Conservation (phyloP, 2,888 invertebrate species). For the Mamestra brassicae region DNA sequence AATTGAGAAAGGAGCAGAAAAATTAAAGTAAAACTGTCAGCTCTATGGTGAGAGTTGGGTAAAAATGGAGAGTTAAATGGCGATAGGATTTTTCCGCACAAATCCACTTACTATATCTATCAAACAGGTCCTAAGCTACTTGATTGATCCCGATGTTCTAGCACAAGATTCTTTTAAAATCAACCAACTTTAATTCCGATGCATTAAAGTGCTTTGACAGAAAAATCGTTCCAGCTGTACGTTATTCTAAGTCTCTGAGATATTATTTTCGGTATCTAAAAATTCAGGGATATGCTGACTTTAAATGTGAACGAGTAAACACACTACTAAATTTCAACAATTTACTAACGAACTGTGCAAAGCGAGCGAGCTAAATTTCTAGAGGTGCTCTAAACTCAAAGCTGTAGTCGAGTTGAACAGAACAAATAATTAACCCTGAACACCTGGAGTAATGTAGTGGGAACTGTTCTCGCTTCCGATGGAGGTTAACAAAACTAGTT, state of each 20-base stretch:
- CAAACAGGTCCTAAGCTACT: conserved; percentile 1
- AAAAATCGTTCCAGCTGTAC: too few relatives aligned
- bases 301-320: not conserved
- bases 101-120: conserved; percentile 1
- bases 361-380: not conserved
- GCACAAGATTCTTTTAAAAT: too few relatives aligned
- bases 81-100: not conserved
- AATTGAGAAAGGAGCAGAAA: too few relatives aligned
- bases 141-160: not conserved
- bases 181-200: too few relatives aligned
- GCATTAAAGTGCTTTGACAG: too few relatives aligned
- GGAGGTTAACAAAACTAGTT: too few relatives aligned
- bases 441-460: conserved; percentile 22
- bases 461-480: conserved; percentile 1
- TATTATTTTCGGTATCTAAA: too few relatives aligned
- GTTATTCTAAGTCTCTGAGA: too few relatives aligned
- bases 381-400: conserved; percentile 22
- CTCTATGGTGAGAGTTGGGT: not conserved
- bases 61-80: not conserved
- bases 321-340: not conserved
- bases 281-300: not conserved
- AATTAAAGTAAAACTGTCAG: too few relatives aligned
- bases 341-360: not conserved
- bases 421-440: conserved; percentile 24
- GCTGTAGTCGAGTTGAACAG: conserved; percentile 22